Evolutionary conservation across 2,113 vertebrate genomes (phyloP), one percentile per base, ranked within the genome.

Genomic region (Bufo bufo): DNA sequence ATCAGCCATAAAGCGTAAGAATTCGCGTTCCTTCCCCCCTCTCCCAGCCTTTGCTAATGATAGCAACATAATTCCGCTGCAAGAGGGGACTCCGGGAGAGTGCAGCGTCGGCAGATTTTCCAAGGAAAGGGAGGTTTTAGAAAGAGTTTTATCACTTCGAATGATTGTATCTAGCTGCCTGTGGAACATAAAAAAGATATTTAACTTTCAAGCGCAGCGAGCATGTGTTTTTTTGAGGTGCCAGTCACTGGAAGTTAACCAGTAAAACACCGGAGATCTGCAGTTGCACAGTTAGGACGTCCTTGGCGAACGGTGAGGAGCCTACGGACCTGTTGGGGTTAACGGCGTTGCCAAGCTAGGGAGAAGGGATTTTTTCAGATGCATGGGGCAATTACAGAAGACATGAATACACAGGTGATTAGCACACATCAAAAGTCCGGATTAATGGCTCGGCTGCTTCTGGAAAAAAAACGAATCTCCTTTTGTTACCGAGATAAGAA

Each of bases 401-500:
- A 63, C 77, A 65, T 66, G 58, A 88, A 84, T 83, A 66, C 81
- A 77, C 45, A 83, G 58, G 86, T 83, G 79, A 88, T 88, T 88
- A 88, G 80, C 33, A 65, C 45, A 75, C 86, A 83, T 83, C 52
- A 83, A 87, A 88, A 75, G 80, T 61, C 45, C 7, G 86, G 86
- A 88, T 88, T 88, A 82, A 77, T 88, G 86, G 79, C 79, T 88
- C 45, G 69, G 80, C 79, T 82, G 79, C 66, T n/a, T 10, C 33
- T 43, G 79, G 54, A 77, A 83, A 33, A 33, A 83, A 56, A 82
- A 71, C 50, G 14, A 88, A 88, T 82, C 83, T 75, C 86, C 86
- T 88, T 87, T 83, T 88, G 86, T 88, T 88, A 83, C 69, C 9
- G 4, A 83, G 86, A 88, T 88, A 88, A 88, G 79, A 88, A 88